Conservation (phyloP, 2,888 invertebrate genomes). For the Scaeva pyrastri region DNA sequence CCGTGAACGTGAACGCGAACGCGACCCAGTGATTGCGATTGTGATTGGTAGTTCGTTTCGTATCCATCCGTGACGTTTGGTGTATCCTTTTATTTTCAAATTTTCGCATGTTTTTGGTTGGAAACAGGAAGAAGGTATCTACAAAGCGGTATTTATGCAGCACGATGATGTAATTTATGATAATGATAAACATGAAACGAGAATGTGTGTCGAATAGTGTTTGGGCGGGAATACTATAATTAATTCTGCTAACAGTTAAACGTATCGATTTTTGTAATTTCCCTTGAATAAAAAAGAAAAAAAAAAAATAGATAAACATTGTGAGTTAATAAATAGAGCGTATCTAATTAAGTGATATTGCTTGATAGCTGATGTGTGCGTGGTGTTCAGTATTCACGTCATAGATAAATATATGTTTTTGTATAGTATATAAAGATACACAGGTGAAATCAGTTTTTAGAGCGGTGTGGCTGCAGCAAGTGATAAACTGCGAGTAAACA, state of each 20-base stretch:
- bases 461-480: conserved; percentile 11
- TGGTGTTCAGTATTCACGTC: background rate
- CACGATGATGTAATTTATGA: conserved; percentile 62
- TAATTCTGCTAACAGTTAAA: conserved; percentile 35
- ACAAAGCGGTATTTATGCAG: conserved; percentile 40
- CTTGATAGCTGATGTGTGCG: conserved; percentile 17
- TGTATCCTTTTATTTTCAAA: conserved; percentile 39
- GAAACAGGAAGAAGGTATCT: conserved; percentile 25
- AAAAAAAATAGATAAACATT: conserved; percentile 10
- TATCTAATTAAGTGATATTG: conserved; percentile 41
- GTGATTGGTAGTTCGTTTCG: conserved; percentile 9
- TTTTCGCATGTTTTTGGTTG: conserved; percentile 32
- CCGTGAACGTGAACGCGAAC: background rate
- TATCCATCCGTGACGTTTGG: background rate
- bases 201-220: conserved; percentile 15
- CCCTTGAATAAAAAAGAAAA: conserved; percentile 6
- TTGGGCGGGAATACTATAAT: conserved; percentile 49
- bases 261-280: conserved; percentile 48
- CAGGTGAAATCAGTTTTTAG: conserved; percentile 36
- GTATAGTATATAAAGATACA: too few species aligned
- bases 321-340: conserved; percentile 27
- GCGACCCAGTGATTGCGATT: conserved; percentile 16
- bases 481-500: background rate
- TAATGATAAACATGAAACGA: conserved; percentile 48
- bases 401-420: conserved; percentile 24